Evolutionary conservation across 2,113 vertebrate species (phyloP), one percentile per base, ranked within the genome.

Genomic region (Halcyon malimbica): DNA sequence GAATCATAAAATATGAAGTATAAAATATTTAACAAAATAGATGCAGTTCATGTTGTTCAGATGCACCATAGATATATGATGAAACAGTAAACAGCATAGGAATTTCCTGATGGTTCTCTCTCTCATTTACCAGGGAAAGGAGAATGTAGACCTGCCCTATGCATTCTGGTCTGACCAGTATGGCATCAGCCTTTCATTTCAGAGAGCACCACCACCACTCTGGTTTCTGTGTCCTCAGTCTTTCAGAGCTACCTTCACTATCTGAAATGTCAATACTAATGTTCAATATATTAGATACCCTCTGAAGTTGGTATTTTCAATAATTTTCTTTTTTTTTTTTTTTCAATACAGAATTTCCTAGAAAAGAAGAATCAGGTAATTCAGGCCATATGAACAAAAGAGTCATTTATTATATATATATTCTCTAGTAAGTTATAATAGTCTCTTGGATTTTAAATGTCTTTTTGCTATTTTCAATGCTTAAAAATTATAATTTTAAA

Each of bases 401-500:
- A 97, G 84, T 98, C 87, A 98, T 98, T 98, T 98, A 98, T 98
- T 98, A 90, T 98, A 98, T 97, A 97, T 98, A 98, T 98, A 96
- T 96, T 97, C 85, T 98, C 97, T 98, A 98, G 94, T 98, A 98
- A 98, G 95, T 98, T 94, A 97, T 98, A 97, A 97, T 98, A 98
- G 96, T 94, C 96, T 98, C 85, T 98, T 96, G 94, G 95, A 97
- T 98, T 98, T 98, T 97, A 98, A 98, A 98, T 97, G 96, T 98
- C 83, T 95, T 97, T 98, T 98, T 97, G 94, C 97, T 97, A 97
- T 97, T 98, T 98, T 98, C 98, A 98, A 97, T 97, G 97, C 97
- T 98, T 98, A 98, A 98, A 98, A 98, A 98, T 98, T 95, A 98
- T 98, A 98, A 97, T 98, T 98, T 98, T 97, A 98, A 98, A 98